Conservation (phyloP, 2,888 invertebrate species). For the Malachius bipustulatus region DNA sequence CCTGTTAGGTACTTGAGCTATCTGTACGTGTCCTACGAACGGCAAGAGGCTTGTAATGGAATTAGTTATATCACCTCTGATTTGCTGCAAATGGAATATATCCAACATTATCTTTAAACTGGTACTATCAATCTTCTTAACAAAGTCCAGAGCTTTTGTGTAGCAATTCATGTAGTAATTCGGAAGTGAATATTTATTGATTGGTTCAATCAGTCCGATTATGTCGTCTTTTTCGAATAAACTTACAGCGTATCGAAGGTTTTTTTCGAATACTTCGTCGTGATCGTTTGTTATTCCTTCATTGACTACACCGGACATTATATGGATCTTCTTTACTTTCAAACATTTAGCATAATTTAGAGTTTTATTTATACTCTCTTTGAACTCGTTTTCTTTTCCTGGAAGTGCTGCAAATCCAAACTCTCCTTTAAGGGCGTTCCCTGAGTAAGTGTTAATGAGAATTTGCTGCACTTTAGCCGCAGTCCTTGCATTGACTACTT, state of each 20-base stretch:
- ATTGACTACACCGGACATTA: slow-evolving; percentile 72
- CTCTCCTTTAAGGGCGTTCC: slow-evolving; percentile 60
- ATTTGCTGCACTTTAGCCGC: slow-evolving; percentile 63
- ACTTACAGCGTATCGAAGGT: slow-evolving; percentile 61
- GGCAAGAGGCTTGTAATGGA: slow-evolving; percentile 59
- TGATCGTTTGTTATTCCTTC: slow-evolving; percentile 39
- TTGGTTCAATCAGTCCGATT: slow-evolving; percentile 81
- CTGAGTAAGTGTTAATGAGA: slow-evolving; percentile 67
- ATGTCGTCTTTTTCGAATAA: slow-evolving; percentile 57
- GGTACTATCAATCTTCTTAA: slow-evolving; percentile 64
- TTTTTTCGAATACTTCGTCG: slow-evolving; percentile 58
- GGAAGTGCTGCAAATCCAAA: slow-evolving; percentile 75
- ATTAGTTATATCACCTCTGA: slow-evolving; percentile 70
- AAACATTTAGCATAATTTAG: slow-evolving; percentile 71
- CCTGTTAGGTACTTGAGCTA: slow-evolving; percentile 84
- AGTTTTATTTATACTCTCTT: slow-evolving; percentile 54
- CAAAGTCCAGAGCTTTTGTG: slow-evolving; percentile 58
- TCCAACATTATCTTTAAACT: slow-evolving; percentile 76
- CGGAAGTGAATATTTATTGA: slow-evolving; percentile 74
- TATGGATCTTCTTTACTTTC: slow-evolving; percentile 70
- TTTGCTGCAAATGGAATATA: slow-evolving; percentile 83
- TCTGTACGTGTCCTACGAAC: slow-evolving; percentile 63
- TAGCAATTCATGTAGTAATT: slow-evolving; percentile 77
- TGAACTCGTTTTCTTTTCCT: slow-evolving; percentile 60
- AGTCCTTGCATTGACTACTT: slow-evolving; percentile 57